Evolutionary conservation across 53 echinoderm and acorn worm species (phyloP).

Genomic region (Antedon mediterranea): DNA sequence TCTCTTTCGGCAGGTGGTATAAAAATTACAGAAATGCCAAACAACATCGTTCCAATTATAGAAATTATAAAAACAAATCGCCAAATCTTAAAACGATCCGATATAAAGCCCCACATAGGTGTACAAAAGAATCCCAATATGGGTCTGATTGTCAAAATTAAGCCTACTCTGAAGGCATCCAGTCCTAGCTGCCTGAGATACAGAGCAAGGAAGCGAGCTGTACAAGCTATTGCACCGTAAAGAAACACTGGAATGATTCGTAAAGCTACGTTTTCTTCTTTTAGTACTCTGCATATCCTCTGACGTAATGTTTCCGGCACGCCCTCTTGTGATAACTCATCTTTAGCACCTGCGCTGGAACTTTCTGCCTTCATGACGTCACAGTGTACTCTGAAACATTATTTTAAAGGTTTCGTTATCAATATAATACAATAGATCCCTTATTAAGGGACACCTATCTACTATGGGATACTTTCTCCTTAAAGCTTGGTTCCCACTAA

Average conservation of each 20-base stretch:
- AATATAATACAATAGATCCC: too few relatives aligned
- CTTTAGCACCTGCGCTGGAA: too few relatives aligned
- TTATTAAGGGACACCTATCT: too few relatives aligned
- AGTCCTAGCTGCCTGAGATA: background rate
- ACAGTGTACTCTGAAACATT: too few relatives aligned
- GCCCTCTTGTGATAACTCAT: too few relatives aligned
- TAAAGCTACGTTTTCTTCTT: background rate
- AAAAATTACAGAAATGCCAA: background rate
- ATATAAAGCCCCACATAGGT: background rate
- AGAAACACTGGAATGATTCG: background rate
- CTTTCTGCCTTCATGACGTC: too few relatives aligned
- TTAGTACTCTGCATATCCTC: background rate
- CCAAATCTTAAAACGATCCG: background rate
- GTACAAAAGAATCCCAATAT: background rate
- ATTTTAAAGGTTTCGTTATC: too few relatives aligned
- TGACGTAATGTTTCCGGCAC: background rate
- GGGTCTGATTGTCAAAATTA: background rate
- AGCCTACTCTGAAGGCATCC: background rate
- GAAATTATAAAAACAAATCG: background rate
- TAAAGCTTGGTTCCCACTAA: too few relatives aligned
- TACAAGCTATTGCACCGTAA: background rate
- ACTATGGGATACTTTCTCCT: too few relatives aligned
- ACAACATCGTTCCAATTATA: background rate
- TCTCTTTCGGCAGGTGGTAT: background rate
- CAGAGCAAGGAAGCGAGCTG: background rate